Conservation (phyloP, 1,140 invertebrate species). For the Drosophila biarmipes region DNA sequence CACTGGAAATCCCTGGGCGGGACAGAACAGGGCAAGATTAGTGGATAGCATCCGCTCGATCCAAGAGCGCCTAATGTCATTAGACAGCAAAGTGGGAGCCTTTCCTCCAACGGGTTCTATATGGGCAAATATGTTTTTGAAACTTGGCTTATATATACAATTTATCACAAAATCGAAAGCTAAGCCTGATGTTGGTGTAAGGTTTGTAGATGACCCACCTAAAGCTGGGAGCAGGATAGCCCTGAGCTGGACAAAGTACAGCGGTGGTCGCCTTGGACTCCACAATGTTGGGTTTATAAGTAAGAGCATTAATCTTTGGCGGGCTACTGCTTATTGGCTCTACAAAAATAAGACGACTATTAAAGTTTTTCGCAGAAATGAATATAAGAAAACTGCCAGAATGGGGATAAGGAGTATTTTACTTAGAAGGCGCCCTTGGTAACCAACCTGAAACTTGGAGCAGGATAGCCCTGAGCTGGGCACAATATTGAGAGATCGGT, state of each 20-base stretch:
- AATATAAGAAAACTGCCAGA: neutral
- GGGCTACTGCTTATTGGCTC: slow-evolving; percentile 89
- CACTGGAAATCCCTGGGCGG: slow-evolving; percentile 88
- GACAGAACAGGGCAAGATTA: slow-evolving; percentile 85
- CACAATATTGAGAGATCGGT: slow-evolving; percentile 86
- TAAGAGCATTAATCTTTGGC: slow-evolving; percentile 85
- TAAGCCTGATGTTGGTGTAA: slow-evolving; percentile 50
- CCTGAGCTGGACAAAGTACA: slow-evolving; percentile 90
- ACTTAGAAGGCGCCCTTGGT: too few species aligned
- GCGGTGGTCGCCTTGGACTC: slow-evolving; percentile 52
- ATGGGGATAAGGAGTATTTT: too few species aligned
- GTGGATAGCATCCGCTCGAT: slow-evolving; percentile 84
- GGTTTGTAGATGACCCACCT: slow-evolving; percentile 86
- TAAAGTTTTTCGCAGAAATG: neutral
- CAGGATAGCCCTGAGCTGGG: slow-evolving; percentile 89
- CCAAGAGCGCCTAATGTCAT: slow-evolving; percentile 86
- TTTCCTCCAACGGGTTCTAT: slow-evolving; percentile 90
- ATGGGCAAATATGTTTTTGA: slow-evolving; percentile 15
- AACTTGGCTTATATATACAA: slow-evolving; percentile 14
- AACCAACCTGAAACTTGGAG: slow-evolving; percentile 87
- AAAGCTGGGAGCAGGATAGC: slow-evolving; percentile 87
- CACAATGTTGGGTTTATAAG: slow-evolving; percentile 71
- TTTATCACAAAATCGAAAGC: neutral
- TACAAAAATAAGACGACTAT: slow-evolving; percentile 69
- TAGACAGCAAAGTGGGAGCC: slow-evolving; percentile 88